phyloP scores from a whole-genome alignment of 2,113 vertebrate genomes.

The Ginglymostoma cirratum region DNA sequence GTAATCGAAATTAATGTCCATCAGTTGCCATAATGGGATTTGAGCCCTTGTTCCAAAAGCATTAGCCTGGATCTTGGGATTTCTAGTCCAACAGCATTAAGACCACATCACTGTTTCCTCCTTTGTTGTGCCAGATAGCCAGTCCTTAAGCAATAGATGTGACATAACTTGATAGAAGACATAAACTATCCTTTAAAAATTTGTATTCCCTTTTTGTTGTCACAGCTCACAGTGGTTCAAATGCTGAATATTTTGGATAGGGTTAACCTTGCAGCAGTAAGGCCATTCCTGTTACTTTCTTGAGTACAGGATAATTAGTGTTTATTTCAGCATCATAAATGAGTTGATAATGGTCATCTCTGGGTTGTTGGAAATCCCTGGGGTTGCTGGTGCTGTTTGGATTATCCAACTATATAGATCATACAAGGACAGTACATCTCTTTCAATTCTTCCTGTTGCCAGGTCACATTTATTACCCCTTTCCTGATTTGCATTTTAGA shows the following conservation, averaged over 20 bases:
- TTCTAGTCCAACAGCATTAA: too few relatives aligned
- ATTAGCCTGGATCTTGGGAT: too few relatives aligned
- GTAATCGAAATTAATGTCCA: too few relatives aligned
- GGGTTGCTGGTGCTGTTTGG: neutral
- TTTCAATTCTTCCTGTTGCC: neutral
- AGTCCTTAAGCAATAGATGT: neutral
- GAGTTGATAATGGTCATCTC: neutral
- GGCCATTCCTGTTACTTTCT: neutral
- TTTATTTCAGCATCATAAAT: neutral
- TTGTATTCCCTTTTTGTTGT: neutral
- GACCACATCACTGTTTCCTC: too few relatives aligned
- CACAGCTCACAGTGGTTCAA: neutral
- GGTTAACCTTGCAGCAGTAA: neutral
- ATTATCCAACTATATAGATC: neutral
- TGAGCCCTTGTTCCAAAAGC: too few relatives aligned
- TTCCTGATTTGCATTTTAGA: neutral
- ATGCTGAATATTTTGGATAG: neutral
- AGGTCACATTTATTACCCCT: neutral
- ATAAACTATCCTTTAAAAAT: neutral
- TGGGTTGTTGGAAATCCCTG: neutral
- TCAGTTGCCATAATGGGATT: too few relatives aligned
- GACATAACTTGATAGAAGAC: neutral
- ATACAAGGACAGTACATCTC: neutral
- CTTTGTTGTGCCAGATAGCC: neutral
- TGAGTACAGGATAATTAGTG: neutral